phyloP scores from a whole-genome alignment of 2,797 vertebrate species.

The Myiotriccus ornatus region DNA sequence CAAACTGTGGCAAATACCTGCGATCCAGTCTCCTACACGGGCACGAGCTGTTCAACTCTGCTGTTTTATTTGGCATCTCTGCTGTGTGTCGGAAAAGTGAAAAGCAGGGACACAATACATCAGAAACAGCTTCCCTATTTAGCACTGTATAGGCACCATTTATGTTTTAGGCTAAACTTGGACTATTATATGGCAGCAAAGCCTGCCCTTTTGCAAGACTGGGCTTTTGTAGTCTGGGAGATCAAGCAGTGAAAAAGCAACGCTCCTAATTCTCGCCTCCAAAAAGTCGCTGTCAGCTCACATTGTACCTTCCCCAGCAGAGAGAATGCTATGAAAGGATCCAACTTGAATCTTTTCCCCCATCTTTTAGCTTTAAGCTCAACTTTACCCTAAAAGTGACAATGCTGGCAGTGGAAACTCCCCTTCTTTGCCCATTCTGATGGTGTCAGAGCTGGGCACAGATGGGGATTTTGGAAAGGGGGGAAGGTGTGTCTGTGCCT shows the following conservation, averaged over 20 bases:
- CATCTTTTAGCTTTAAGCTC: not conserved
- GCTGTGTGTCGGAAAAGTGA: not conserved
- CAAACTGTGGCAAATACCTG: not conserved
- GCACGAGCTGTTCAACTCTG: not conserved
- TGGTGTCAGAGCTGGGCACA: not conserved
- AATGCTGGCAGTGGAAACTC: not conserved
- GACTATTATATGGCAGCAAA: not conserved
- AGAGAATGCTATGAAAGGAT: conserved; percentile 15
- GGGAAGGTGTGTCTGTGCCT: not conserved
- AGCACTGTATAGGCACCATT: not conserved
- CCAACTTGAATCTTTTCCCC: not conserved
- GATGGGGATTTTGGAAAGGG: not conserved
- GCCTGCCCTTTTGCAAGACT: not conserved
- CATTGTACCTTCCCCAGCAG: not conserved
- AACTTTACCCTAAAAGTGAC: not conserved
- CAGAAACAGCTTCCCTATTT: not conserved
- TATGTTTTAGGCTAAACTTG: not conserved
- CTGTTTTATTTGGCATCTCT: not conserved
- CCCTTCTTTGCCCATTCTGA: conserved; percentile 8
- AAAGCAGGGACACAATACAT: not conserved
- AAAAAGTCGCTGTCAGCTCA: not conserved
- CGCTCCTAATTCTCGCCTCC: not conserved
- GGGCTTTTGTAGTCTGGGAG: not conserved
- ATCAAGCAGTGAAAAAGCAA: not conserved
- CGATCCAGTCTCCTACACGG: not conserved